Evolutionary conservation across 2,888 invertebrate genomes (phyloP), one percentile per base, ranked within the genome.

Genomic region (Nephrotoma flavescens): DNA sequence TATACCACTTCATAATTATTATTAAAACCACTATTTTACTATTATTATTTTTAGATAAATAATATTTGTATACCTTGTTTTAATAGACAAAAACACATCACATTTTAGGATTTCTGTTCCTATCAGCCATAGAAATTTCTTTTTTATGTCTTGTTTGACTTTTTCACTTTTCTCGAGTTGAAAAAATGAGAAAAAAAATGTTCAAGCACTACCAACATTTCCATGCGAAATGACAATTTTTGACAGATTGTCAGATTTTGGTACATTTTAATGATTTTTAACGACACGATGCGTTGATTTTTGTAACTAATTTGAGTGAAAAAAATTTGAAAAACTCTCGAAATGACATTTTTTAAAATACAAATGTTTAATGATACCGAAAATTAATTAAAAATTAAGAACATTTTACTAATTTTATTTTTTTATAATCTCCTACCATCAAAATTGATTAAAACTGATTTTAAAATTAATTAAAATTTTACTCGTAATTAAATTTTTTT

Each of bases 1-100:
- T 42, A 84, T 2, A 84, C 42, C 42, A 42, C 84, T 84, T 42
- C 42, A 84, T 15, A n/a, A 84, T n/a, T 9, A 84, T 42, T 84
- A 84, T 84, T 84, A 15, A 42, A 84, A 12, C 3, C n/a, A 84
- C 41, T 42, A 42, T 42, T 84, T 42, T n/a, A 6, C n/a, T 42
- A 84, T 84, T 15, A 42, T n/a, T 5, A n/a, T 42, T 31, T 31
- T 42, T 84, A 6, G n/a, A 42, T 42, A 84, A 41, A 15, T 84
- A 84, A 45, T 86, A 47, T 41, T 47, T 87, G 41, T 86, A 86
- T 88, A 89, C 89, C 89, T 89, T 89, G 89, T 88, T 88, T 88
- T 89, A 88, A 89, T 87, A 88, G 87, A 88, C 88, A 88, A 89
- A 89, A 89, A 88, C 88, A 88, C 89, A 89, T 89, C 89, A 89